A percentile compares a stretch with the other conserved stretches of the same genome.
Evolutionary conservation across 2,797 vertebrate species (phyloP).

Genomic region (Xenops minutus): DNA sequence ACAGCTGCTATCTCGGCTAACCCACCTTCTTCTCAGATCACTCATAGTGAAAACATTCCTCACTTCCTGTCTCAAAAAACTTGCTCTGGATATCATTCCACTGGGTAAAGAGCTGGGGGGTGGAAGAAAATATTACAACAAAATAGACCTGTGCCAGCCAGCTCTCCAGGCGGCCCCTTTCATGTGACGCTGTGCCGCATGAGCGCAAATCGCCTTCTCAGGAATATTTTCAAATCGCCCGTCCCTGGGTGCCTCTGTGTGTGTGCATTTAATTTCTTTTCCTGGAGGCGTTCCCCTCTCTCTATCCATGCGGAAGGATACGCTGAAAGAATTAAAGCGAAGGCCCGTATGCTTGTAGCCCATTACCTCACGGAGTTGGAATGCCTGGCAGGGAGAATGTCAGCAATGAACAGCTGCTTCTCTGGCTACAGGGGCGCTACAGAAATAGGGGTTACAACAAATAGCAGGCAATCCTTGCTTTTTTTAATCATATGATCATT

Average conservation of each 20-base stretch:
- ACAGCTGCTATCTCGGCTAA: constrained; percentile 55
- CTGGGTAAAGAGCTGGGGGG: constrained; percentile 46
- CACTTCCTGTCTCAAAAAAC: constrained; percentile 83
- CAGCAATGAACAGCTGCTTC: constrained; percentile 80
- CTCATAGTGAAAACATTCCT: constrained; percentile 77
- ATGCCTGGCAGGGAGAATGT: constrained; percentile 86
- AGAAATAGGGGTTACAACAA: constrained; percentile 74
- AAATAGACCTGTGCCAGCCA: not conserved
- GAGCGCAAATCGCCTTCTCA: not conserved
- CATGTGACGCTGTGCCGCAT: not conserved
- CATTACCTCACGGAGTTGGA: constrained; percentile 93
- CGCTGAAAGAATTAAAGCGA: constrained; percentile 63
- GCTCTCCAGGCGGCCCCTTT: not conserved
- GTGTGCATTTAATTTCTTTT: constrained; percentile 57
- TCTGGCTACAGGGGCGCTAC: constrained; percentile 59
- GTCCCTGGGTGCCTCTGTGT: not conserved
- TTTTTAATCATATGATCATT: constrained; percentile 69
- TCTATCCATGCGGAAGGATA: constrained; percentile 76
- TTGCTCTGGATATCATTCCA: constrained; percentile 65
- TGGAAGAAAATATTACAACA: not conserved
- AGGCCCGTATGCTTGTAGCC: constrained; percentile 69
- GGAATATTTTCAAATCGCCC: constrained; percentile 1
- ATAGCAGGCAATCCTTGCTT: constrained; percentile 66
- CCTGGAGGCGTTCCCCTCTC: constrained; percentile 69
- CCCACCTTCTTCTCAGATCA: constrained; percentile 56